Evolutionary conservation across 1,140 invertebrate genomes (phyloP), one percentile per base, ranked within the genome.

Genomic region (Camponotus pennsylvanicus): DNA sequence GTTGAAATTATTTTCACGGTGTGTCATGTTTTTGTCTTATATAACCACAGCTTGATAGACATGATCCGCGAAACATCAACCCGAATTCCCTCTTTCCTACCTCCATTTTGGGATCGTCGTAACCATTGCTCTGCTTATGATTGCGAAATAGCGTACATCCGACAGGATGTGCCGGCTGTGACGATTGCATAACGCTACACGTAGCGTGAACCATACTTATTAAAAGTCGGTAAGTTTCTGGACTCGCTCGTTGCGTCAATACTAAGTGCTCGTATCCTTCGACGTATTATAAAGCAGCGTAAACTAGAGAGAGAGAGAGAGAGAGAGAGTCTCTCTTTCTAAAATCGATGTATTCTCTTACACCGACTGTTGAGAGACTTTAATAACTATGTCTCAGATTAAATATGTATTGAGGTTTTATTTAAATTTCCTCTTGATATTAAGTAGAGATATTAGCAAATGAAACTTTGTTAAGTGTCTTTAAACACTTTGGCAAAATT

Each of bases 71-170:
- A 89, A 92, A 92, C 86, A 91, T 93, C 90, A 87, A 88, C 91
- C 89, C 89, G 85, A 75, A 80, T 70, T 70, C 57, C 63, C 87
- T 78, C 57, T 61, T 27, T 76, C 86, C 84, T 88, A 55, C 40
- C 71, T 64, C 52, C 87, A 85, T 86, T 84, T 93, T 80, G 67
- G 84, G 90, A 91, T 93, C 89, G 91, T 90, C 90, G 91, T 94
- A 94, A 93, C 93, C 91, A 94, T 94, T 94, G 93, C 93, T 94
- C 93, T 93, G 91, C 89, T 94, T 90, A 91, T 94, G 93, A 94
- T 95, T 95, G 92, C 94, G 93, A 94, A 94, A 94, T 94, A 92
- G 92, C 94, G 92, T 92, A 94, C 94, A 94, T 94, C 94, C 93
- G 94, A 94, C 93, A 85, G 88, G 91, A 93, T 90, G 93, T 94